Evolutionary conservation across 2,888 invertebrate species (phyloP), one percentile per base, ranked within the genome.

Genomic region (Drosophila rubida): DNA sequence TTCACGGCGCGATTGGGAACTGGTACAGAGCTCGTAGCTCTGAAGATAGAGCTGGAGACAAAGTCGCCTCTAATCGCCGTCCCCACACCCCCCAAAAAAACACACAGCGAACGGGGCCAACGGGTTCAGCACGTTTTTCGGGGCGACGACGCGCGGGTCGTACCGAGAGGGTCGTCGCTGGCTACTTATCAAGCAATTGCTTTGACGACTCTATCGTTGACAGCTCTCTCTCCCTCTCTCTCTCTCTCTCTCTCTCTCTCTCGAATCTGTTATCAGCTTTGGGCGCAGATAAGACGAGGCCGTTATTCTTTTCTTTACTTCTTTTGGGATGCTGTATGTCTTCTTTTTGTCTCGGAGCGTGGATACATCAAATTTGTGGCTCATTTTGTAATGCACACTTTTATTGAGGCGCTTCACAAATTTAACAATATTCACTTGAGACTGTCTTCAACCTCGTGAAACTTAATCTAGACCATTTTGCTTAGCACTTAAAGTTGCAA

Each of bases 131-230:
- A 62, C 51, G 55, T 51, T 55, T 27, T 27, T 19, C 3, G 19
- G 19, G 19, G 19, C 19, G 19, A 19, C 19, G 3, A 3, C 13
- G 25, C 6, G 6, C 25, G 7, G 13, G 8, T 8, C 16, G 11
- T 7, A 13, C 2, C 6, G 44, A 30, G 19, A 8, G 46, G 9
- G 27, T 45, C n/a, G 25, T 6, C 5, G 3, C 3, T 32, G 4
- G n/a, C 45, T 37, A 69, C 59, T 73, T 73, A 73, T 73, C 73
- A 62, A 58, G 41, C 48, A 25, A 19, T 48, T 55, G 51, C 41
- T 41, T 25, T 55, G 72, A 74, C 54, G 62, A 69, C 46, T 49
- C 54, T 50, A 37, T 46, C 59, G 75, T 54, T 76, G 75, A 75
- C 74, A 75, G 69, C 67, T 55, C 66, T 23, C 69, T 59, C 7